These are phyloP conservation scores for Triplophysa siluroides DNA, from an alignment of 2,113 vertebrate species.

Conservation along the genomic window DNA sequence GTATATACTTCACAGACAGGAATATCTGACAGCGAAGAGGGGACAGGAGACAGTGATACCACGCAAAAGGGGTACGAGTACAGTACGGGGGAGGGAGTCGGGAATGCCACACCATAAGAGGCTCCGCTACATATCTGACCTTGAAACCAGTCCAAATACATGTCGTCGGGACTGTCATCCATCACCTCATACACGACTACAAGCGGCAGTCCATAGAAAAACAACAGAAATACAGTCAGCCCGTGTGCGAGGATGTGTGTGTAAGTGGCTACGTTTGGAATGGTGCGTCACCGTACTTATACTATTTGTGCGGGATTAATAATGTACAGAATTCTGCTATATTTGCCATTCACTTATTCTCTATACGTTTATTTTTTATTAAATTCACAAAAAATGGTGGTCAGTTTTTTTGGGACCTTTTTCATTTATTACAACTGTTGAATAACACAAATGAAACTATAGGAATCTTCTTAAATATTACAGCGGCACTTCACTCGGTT, in stretches of 20 bases:
- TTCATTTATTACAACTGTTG: too few relatives aligned
- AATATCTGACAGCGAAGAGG: slow-evolving; percentile 23
- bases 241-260: neutral
- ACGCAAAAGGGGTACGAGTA: slow-evolving; percentile 37
- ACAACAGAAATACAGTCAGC: slow-evolving; percentile 71
- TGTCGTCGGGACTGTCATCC: slow-evolving; percentile 77
- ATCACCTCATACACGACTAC: slow-evolving; percentile 76
- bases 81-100: slow-evolving; percentile 23
- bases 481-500: too few relatives aligned
- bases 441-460: too few relatives aligned
- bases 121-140: slow-evolving; percentile 71
- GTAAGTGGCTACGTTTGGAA: neutral
- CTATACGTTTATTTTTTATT: too few relatives aligned
- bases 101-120: slow-evolving; percentile 54
- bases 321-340: too few relatives aligned
- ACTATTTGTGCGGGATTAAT: too few relatives aligned
- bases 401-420: too few relatives aligned
- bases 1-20: neutral
- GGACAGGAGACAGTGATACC: slow-evolving; percentile 46
- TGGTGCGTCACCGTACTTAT: neutral
- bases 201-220: slow-evolving; percentile 65
- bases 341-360: too few relatives aligned
- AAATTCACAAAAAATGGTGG: too few relatives aligned
- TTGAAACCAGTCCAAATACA: slow-evolving; percentile 80
- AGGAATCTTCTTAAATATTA: too few relatives aligned